A percentile compares a stretch with the other conserved stretches of the same genome.
phyloP scores from a whole-genome alignment of 2,797 vertebrate species.

The Ptychobarbus kaznakovi region DNA sequence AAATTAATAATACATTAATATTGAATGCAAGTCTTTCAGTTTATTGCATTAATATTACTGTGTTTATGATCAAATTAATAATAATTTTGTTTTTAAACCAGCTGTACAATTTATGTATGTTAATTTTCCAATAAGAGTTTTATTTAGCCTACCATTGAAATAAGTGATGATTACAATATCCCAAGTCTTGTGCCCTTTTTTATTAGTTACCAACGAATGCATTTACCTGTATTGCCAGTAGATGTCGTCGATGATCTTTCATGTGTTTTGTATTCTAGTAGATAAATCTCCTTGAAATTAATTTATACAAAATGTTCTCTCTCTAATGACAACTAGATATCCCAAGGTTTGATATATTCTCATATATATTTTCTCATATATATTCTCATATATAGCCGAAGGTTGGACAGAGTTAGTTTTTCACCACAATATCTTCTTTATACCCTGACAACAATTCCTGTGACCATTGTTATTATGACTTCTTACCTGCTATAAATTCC shows the following conservation, averaged over 20 bases:
- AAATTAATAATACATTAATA: too few species aligned
- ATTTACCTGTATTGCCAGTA: constrained; percentile 15
- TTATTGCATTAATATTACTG: neutral
- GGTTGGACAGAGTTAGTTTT: neutral
- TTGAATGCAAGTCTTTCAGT: neutral
- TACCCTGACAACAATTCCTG: neutral
- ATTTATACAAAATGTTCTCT: neutral
- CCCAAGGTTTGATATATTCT: neutral
- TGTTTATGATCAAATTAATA: neutral
- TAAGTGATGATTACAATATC: too few species aligned
- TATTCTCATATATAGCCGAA: neutral
- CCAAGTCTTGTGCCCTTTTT: neutral
- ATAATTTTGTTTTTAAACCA: neutral
- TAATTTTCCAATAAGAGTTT: neutral
- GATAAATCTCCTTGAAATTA: neutral
- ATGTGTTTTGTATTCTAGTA: neutral
- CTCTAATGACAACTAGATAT: neutral
- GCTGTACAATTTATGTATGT: neutral
- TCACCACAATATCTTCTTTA: neutral
- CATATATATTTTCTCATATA: neutral
- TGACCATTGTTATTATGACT: neutral
- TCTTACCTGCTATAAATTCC: neutral
- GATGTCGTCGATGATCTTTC: constrained; percentile 18
- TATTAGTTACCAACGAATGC: neutral
- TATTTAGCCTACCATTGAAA: neutral